Evolutionary conservation across 1,140 invertebrate species (phyloP), one percentile per base, ranked within the genome.

Genomic region (Pseudomyrmex gracilis): DNA sequence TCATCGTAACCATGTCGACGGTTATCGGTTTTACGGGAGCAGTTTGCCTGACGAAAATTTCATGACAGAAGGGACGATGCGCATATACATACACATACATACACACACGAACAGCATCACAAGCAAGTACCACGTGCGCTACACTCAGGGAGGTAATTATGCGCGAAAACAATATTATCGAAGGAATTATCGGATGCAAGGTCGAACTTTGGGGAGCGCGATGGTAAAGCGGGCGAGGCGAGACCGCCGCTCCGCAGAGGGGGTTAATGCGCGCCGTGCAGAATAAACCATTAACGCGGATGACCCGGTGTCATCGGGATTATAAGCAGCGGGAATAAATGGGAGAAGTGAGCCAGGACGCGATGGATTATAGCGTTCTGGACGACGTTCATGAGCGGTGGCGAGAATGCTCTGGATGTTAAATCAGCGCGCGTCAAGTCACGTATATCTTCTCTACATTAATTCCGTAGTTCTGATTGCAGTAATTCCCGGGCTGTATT

Each of bases 91-190:
- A 45, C 20, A 76, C 22, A 49, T n/a, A 22, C 13, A 24, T 2
- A 24, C 5, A 34, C 4, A 34, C 24, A 24, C 24, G 3, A 24
- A 3, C 24, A 24, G 24, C 24, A 24, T 3, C 24, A 24, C 24
- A 34, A 34, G 34, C 34, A 34, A 34, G 34, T 5, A 34, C 83
- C 73, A 66, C 73, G 58, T 49, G 78, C 71, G 53, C 73, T 74
- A 13, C 57, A 22, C 70, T 47, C 66, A 74, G 70, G 22, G 78
- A 85, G 82, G 89, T 88, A 90, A 91, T 91, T 91, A 90, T 89
- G 77, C 80, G 83, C 76, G 86, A 85, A 90, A 91, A 86, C 85
- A 88, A 90, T 89, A 89, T 91, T 88, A 84, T 89, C 88, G 83
- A 88, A 88, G 83, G 87, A 88, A 90, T 88, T 90, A 87, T 85